Evolutionary conservation across 2,797 vertebrate species (phyloP), one percentile per base, ranked within the genome.

Genomic region (Catharus ustulatus): DNA sequence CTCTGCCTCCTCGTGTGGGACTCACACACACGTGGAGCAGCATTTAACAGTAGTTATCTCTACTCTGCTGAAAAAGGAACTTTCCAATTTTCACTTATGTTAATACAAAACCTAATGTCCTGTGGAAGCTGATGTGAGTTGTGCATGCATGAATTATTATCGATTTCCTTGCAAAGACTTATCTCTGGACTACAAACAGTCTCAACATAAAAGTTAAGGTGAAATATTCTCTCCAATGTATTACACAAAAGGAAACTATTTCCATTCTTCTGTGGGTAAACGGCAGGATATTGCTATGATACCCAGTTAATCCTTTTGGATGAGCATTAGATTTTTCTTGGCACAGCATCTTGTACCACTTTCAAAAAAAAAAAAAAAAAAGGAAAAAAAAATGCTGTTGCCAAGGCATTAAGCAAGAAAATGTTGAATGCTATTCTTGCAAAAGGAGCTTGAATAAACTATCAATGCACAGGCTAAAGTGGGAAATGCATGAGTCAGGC

Each of bases 91-190:
- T 94, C 91, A 94, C 86, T 93, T 95, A 77, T 59, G 87, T 96
- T 94, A 96, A 87, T 92, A 89, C 89, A 92, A 72, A 58, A 91
- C 92, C 93, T 96, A 92, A 96, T 93, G 93, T 96, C 95, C 93
- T 96, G 86, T 89, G 89, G 93, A 97, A 97, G 85, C 78, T 84
- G 88, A 80, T 83, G 59, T 21, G 61, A 95, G 88, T 43, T 79
- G 89, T 79, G 92, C 84, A 94, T 84, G 93, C 96, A 92, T 92
- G 96, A 97, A 74, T 95, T 96, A 89, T 87, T 95, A 97, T 96
- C 13, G 59, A 97, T 98, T 97, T 95, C 66, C 82, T 84, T 68
- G 92, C 91, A 95, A 95, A 96, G 95, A 91, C 95, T 97, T 97
- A 96, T 97, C 94, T 97, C 89, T 64, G 87, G 77, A 95, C 20